A percentile compares a stretch with the other conserved stretches of the same genome.
Evolutionary conservation across 1,140 invertebrate genomes (phyloP).

Genomic region (Elysia chlorotica): DNA sequence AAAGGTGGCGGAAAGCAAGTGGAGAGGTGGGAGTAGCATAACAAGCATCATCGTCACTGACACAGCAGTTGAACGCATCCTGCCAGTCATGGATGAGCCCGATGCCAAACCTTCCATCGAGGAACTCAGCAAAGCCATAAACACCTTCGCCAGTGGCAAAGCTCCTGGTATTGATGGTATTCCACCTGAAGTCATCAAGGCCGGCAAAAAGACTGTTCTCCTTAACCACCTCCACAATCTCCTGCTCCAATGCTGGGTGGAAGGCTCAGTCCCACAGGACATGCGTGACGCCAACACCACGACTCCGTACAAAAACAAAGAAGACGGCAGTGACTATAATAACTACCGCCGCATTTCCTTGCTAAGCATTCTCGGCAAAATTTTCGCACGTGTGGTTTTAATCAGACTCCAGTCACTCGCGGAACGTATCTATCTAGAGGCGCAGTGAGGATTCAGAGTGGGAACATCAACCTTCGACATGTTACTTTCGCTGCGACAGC

Average conservation of each 20-base stretch:
- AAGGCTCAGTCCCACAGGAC: not conserved
- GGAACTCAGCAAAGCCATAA: not conserved
- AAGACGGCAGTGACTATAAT: not conserved
- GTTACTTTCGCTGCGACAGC: too few species aligned
- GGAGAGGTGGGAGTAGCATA: not conserved
- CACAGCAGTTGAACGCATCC: conserved; percentile 28
- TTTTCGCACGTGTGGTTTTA: not conserved
- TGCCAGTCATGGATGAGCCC: conserved; percentile 28
- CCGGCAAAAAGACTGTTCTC: conserved; percentile 6
- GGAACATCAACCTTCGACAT: too few species aligned
- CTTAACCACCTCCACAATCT: not conserved
- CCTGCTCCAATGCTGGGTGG: not conserved
- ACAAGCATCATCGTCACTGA: conserved; percentile 1
- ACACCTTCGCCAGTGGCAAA: conserved; percentile 17
- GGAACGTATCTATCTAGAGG: not conserved
- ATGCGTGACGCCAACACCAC: not conserved
- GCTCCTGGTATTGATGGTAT: conserved; percentile 28
- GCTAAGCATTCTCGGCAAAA: not conserved
- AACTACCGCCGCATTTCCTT: not conserved
- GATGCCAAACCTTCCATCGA: conserved; percentile 22
- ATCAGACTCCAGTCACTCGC: not conserved
- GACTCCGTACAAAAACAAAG: not conserved
- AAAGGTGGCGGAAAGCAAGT: not conserved
- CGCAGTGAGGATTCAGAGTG: not conserved
- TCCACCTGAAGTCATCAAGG: conserved; percentile 23